Base-by-base conservation (phyloP, 2,888 invertebrate genomes). In the Flexamia atlantica region DNA sequence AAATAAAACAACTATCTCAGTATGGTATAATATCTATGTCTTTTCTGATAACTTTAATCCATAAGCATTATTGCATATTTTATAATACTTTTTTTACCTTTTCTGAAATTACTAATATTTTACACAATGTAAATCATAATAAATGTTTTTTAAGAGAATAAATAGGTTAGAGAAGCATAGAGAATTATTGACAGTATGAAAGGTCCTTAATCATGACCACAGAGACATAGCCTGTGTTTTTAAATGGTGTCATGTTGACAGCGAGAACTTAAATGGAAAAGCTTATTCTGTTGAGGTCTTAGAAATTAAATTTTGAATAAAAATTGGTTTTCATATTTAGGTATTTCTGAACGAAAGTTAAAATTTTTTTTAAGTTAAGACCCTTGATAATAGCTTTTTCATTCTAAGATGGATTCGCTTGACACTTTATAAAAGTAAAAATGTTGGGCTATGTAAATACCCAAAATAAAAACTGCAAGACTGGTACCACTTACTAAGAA, bases 111-210 rank as follows among this genome's bases (percentile, higher is more conserved):
- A 57, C 7, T 64, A 28, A 5, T 64, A 64, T 64, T 64, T 64
- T 36, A 9, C 9, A 36, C 36, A 36, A 36, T 36, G 9, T 9
- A 7, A 36, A 46, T 46, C 17, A 46, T 46, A 46, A 46, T 46
- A 7, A n/a, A 50, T 50, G 17, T 2, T n/a, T 50, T 50, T 57
- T 57, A 57, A 20, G 23, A 25, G 23, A 4, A 64, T 64, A 14
- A 12, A 28, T 30, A 20, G 4, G 14, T 7, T 14, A 23, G 7
- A 30, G 5, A 4, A 28, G 14, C 64, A 28, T 64, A 64, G 64
- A 28, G 64, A 64, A 28, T 64, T 30, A 28, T 64, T 64, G 64
- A 64, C 64, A 64, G 30, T 64, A 64, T 9, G 9, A 28, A 25
- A 23, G 2, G 12, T 20, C 20, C 57, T 57, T 57, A 12, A n/a